phyloP scores from a whole-genome alignment of 2,797 vertebrate species.

The Coendou prehensilis region DNA sequence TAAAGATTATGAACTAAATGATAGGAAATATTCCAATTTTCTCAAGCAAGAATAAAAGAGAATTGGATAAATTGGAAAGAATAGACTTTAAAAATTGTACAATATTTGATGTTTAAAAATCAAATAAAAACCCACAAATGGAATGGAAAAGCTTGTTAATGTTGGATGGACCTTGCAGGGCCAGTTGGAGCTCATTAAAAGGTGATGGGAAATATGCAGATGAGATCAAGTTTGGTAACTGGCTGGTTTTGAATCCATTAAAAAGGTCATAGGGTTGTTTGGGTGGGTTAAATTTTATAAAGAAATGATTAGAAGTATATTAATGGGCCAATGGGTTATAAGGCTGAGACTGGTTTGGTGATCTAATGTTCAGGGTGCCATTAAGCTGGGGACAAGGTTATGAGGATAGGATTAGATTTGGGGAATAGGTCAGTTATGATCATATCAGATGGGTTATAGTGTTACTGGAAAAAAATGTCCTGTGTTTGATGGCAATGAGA shows the following conservation, averaged over 20 bases:
- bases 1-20: conserved; percentile 70
- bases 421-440: conserved; percentile 59
- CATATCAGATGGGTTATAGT: conserved; percentile 44
- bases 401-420: conserved; percentile 65
- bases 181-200: conserved; percentile 84
- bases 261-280: conserved; percentile 82
- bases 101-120: conserved; percentile 74
- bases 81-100: conserved; percentile 39
- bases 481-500: conserved; percentile 62
- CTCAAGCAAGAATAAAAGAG: conserved; percentile 39
- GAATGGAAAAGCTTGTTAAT: conserved; percentile 79
- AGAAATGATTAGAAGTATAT: conserved; percentile 79
- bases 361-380: conserved; percentile 53
- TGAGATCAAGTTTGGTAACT: conserved; percentile 82
- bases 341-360: conserved; percentile 54
- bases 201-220: conserved; percentile 81
- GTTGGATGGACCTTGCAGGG: conserved; percentile 79
- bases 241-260: conserved; percentile 83
- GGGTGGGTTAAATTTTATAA: conserved; percentile 80
- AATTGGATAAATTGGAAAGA: conserved; percentile 44
- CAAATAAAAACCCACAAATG: conserved; percentile 78
- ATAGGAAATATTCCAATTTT: conserved; percentile 56
- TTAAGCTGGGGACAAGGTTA: conserved; percentile 62
- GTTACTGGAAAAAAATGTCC: conserved; percentile 53
- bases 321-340: conserved; percentile 80